phyloP scores from a whole-genome alignment of 2,113 vertebrate genomes.

The Charina bottae region DNA sequence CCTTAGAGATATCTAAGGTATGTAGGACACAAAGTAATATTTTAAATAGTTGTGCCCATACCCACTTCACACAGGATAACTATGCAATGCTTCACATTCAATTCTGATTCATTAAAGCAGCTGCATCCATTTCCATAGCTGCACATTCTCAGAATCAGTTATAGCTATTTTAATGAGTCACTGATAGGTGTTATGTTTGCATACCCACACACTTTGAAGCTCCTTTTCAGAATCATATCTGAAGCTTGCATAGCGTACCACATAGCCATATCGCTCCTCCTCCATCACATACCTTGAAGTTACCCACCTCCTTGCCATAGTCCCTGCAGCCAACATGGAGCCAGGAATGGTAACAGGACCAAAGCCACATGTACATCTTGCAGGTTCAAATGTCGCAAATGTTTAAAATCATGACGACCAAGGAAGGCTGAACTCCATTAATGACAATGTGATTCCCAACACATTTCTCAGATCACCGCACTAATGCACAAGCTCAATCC shows the following conservation, averaged over 20 bases:
- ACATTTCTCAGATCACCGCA: not conserved
- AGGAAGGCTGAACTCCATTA: not conserved
- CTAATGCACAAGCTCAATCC: not conserved
- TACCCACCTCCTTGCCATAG: not conserved
- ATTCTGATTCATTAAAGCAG: not conserved
- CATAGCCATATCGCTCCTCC: not conserved
- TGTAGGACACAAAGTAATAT: not conserved
- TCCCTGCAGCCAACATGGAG: not conserved
- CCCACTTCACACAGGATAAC: not conserved
- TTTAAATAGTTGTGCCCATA: not conserved
- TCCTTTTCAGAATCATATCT: not conserved
- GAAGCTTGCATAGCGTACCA: not conserved
- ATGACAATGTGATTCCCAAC: not conserved
- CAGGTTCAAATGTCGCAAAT: not conserved
- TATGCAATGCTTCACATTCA: not conserved
- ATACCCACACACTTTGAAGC: not conserved
- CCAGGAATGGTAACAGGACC: not conserved
- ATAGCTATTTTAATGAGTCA: not conserved
- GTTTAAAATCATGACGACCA: not conserved
- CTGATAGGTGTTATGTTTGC: not conserved
- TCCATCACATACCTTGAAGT: not conserved
- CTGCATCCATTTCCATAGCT: not conserved
- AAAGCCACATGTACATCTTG: not conserved
- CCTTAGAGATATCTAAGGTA: not conserved
- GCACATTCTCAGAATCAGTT: not conserved